A percentile compares a stretch with the other conserved stretches of the same genome.
These are phyloP conservation scores for Mustela nigripes DNA, from an alignment of 2,113 vertebrate genomes.

Conservation along the genomic window DNA sequence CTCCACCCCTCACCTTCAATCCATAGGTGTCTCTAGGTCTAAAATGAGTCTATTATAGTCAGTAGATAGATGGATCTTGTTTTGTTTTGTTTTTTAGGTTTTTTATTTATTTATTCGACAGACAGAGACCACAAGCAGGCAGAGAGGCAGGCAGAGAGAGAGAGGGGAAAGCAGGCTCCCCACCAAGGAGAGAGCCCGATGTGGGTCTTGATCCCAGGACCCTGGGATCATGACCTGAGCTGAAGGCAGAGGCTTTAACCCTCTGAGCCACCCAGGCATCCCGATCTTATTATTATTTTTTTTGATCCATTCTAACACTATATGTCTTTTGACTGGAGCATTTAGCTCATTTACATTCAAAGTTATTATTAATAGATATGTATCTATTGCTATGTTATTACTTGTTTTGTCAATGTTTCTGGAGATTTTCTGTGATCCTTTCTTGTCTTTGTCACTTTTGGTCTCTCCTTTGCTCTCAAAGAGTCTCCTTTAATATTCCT, in stretches of 20 bases:
- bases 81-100: not conserved
- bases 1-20: not conserved
- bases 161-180: too few relatives aligned
- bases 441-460: not conserved
- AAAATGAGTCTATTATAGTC: not conserved
- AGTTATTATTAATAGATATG: not conserved
- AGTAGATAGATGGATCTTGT: not conserved
- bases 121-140: too few relatives aligned
- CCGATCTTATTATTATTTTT: not conserved
- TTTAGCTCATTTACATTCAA: not conserved
- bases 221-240: too few relatives aligned
- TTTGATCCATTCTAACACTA: not conserved
- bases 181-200: too few relatives aligned
- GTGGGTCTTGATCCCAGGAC: too few relatives aligned
- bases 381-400: not conserved
- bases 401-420: not conserved
- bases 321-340: not conserved
- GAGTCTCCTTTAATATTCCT: not conserved
- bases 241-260: too few relatives aligned
- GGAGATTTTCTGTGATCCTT: not conserved
- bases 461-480: not conserved
- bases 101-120: too few relatives aligned
- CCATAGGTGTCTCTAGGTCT: not conserved
- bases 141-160: too few relatives aligned
- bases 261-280: too few relatives aligned